Percentiles rank a stretch among this genome's conserved stretches.
These are phyloP conservation scores for Brachyhypopomus gauderio DNA, from an alignment of 2,113 vertebrate species.

Conservation along the genomic window DNA sequence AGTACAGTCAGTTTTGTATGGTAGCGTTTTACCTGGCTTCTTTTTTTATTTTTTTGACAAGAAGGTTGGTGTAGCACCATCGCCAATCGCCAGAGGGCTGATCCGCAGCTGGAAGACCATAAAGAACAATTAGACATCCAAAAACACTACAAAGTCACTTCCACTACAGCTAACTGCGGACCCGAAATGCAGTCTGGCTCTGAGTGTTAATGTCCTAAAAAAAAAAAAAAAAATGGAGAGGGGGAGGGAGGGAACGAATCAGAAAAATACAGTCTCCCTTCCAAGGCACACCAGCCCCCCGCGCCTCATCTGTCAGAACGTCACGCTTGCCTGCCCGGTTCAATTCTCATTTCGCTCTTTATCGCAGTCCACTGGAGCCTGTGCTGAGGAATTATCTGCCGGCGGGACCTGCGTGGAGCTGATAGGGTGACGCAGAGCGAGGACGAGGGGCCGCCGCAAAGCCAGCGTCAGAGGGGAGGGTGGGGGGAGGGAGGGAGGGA, in stretches of 20 bases:
- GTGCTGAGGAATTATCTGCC: constrained; percentile 64
- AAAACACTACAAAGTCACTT: constrained; percentile 53
- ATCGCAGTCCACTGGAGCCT: constrained; percentile 68
- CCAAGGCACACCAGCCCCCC: constrained; percentile 51
- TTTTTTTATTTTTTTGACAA: constrained; percentile 17
- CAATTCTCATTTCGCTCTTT: constrained; percentile 62
- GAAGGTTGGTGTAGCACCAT: constrained; percentile 15
- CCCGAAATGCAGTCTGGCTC: constrained; percentile 54
- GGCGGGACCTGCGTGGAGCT: constrained; percentile 59
- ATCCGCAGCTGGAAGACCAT: constrained; percentile 60
- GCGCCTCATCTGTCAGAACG: constrained; percentile 71
- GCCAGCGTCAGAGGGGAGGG: constrained; percentile 32
- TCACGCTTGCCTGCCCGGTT: constrained; percentile 72
- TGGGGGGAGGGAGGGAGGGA: not conserved
- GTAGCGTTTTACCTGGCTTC: constrained; percentile 28
- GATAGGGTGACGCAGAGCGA: constrained; percentile 54
- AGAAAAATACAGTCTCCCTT: constrained; percentile 43
- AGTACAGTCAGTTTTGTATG: constrained; percentile 20
- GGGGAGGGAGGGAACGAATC: constrained; percentile 26
- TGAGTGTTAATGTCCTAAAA: constrained; percentile 40
- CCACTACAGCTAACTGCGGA: constrained; percentile 55
- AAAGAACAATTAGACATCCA: constrained; percentile 55
- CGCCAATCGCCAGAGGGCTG: constrained; percentile 32
- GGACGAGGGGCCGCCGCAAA: constrained; percentile 50
- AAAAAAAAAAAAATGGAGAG: constrained; percentile 32